Base-by-base conservation (phyloP, 2,797 vertebrate genomes). In the Galagoides demidoff region DNA sequence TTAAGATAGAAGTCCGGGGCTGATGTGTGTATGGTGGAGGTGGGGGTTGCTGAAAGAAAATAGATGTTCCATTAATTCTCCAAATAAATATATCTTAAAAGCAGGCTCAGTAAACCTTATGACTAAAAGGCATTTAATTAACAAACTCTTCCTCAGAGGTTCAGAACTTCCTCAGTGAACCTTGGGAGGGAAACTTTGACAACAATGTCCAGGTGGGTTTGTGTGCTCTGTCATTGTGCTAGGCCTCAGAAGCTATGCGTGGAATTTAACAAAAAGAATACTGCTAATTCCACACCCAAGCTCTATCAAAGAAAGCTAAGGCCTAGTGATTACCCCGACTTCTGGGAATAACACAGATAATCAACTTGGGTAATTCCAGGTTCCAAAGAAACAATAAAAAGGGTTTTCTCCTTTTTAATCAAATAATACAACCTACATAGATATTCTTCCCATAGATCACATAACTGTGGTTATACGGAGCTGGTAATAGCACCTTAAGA, bases 71-170 rank as follows among this genome's bases (percentile, higher is more conserved):
- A 95, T 92, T 84, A 68, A 95, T 94, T 85, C 64, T 22, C 66
- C 61, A 87, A 96, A 59, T 95, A 86, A 96, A 59, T 95, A 86
- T 59, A 91, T 78, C 78, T 84, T 95, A 79, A 85, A 97, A 94
- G 68, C 43, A 7, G 22, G 95, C 49, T 95, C 83, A 90, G 61
- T 95, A 93, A 95, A 88, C 61, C 68, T 85, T 90, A 63, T 68
- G 77, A 82, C 59, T 73, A 88, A 96, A 78, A 94, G 23, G 61
- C n/a, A 78, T 92, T 96, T 96, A 94, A 90, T 92, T 95, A 92
- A 73, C 70, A 90, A 86, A 92, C n/a, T 31, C 25, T 89, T 92
- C 57, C 70, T 90, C 77, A 20, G 49, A 94, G 85, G 52, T 74
- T 86, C 82, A 7, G 64, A 88, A 77, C 34, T 90, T 85, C 31